Percentiles rank a stretch among this genome's conserved stretches.
These are phyloP conservation scores for Dissostichus mawsoni DNA, from an alignment of 2,113 vertebrate species.

Conservation along the genomic window DNA sequence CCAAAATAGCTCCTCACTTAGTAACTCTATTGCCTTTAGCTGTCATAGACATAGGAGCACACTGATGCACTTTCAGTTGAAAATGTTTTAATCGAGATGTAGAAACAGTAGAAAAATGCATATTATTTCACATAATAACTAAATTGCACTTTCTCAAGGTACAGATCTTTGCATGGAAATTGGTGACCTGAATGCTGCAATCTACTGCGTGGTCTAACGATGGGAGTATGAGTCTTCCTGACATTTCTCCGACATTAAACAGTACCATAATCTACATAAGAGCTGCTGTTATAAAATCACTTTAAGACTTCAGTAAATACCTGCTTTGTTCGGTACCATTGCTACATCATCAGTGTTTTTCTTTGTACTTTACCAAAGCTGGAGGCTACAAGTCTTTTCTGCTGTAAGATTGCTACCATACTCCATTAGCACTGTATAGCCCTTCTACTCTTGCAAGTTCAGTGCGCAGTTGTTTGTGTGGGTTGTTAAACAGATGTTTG, in stretches of 20 bases:
- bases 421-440: conserved; percentile 68
- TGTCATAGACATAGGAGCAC: conserved; percentile 55
- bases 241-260: conserved; percentile 41
- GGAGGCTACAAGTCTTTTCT: conserved; percentile 57
- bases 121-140: conserved; percentile 84
- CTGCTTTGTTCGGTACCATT: conserved; percentile 48
- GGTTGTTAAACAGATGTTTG: conserved; percentile 36
- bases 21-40: not conserved
- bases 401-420: conserved; percentile 48
- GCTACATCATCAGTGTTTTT: conserved; percentile 57
- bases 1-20: not conserved
- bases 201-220: conserved; percentile 37
- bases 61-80: conserved; percentile 54
- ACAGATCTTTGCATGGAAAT: conserved; percentile 74
- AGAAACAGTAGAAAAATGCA: conserved; percentile 91
- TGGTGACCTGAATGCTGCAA: conserved; percentile 59
- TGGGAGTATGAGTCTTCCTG: conserved; percentile 44
- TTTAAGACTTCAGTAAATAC: conserved; percentile 42
- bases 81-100: conserved; percentile 78
- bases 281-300: conserved; percentile 42
- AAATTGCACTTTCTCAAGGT: conserved; percentile 87
- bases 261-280: conserved; percentile 37
- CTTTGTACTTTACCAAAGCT: conserved; percentile 57
- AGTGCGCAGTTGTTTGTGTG: conserved; percentile 64
- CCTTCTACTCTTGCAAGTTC: conserved; percentile 73